phyloP scores from a whole-genome alignment of 2,888 invertebrate genomes.

The Embidobia sp. region DNA sequence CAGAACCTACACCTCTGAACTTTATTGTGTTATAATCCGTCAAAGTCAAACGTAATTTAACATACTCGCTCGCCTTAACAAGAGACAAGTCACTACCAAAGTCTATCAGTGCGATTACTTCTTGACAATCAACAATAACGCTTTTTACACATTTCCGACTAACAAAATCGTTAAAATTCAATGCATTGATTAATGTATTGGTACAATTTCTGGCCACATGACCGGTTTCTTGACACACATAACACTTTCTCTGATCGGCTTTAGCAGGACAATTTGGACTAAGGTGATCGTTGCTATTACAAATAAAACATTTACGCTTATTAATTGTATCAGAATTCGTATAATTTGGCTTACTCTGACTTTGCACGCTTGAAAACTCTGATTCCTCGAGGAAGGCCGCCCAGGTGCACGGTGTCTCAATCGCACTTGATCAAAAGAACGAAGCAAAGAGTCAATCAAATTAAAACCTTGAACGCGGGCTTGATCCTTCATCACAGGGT shows the following conservation, averaged over 20 bases:
- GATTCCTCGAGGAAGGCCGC: too few species aligned
- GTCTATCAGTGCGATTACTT: slow-evolving; percentile 11
- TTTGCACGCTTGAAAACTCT: too few species aligned
- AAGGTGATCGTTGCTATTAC: not conserved
- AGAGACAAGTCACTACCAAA: slow-evolving; percentile 20
- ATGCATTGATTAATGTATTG: not conserved
- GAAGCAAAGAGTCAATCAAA: not conserved
- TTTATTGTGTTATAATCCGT: not conserved
- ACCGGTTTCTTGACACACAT: not conserved
- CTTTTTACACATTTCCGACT: slow-evolving; percentile 4
- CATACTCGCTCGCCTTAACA: slow-evolving; percentile 7
- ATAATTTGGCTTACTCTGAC: too few species aligned
- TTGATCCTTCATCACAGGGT: slow-evolving; percentile 4
- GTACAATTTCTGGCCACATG: not conserved
- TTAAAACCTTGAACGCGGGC: not conserved
- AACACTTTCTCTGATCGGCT: not conserved
- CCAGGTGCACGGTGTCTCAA: too few species aligned
- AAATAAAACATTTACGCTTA: too few species aligned
- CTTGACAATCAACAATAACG: not conserved
- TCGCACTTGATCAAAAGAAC: not conserved
- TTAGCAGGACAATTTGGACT: not conserved
- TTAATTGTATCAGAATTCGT: too few species aligned
- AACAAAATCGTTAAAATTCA: not conserved
- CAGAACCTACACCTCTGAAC: slow-evolving; percentile 17
- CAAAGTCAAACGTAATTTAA: not conserved